Conservation (phyloP, 2,113 vertebrate genomes). For the Hiodon tergisus region DNA sequence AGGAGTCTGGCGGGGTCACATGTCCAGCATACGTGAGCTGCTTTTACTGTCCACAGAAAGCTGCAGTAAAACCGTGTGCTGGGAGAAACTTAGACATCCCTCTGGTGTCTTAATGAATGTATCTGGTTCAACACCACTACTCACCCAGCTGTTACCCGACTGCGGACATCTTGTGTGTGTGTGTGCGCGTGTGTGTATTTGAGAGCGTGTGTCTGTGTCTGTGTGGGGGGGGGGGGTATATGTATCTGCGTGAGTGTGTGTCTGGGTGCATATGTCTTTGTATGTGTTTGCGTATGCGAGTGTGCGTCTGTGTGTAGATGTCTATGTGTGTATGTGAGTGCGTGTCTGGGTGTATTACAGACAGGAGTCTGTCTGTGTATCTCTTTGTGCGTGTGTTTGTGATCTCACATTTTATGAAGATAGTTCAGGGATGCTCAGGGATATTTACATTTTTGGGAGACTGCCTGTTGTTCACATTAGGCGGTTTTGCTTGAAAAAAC, state of each 20-base stretch:
- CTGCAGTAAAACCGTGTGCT: neutral
- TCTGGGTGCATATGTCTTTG: neutral
- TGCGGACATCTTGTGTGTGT: neutral
- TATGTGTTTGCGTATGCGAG: neutral
- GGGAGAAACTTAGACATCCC: neutral
- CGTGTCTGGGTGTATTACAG: neutral
- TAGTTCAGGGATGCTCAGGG: no score
- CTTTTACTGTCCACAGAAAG: neutral
- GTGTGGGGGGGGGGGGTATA: neutral
- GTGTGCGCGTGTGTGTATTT: neutral
- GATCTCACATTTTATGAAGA: no score
- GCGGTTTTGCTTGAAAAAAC: neutral
- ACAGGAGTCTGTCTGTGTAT: neutral
- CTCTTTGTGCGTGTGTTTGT: neutral
- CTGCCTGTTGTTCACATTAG: neutral
- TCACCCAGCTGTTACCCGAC: neutral
- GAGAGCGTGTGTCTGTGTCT: neutral
- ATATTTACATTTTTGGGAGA: neutral
- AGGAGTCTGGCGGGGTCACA: no score
- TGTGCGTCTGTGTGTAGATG: no score
- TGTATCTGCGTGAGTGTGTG: neutral
- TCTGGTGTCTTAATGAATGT: constrained; percentile 8
- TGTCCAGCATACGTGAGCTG: no score
- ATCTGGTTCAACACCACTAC: neutral
- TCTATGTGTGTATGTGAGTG: neutral